Evolutionary conservation across 2,888 invertebrate genomes (phyloP).

Genomic region (Tuberolachnus salignus): DNA sequence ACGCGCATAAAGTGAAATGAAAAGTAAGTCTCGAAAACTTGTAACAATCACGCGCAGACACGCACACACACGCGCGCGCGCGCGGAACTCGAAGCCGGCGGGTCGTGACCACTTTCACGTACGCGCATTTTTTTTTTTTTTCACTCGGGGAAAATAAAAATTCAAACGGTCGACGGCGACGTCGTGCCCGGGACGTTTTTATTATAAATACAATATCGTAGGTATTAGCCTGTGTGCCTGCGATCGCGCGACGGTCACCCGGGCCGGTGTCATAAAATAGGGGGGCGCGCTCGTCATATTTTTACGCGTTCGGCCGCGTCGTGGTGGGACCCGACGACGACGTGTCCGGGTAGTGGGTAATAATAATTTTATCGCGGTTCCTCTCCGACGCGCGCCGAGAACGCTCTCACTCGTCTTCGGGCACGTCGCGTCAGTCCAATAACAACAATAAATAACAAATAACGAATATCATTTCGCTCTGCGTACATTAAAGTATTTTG

Average conservation of each 20-base stretch:
- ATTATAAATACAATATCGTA: not conserved
- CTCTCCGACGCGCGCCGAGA: not conserved
- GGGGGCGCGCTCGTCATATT: not conserved
- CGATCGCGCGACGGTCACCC: not conserved
- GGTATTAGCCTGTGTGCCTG: not conserved
- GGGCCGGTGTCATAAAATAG: no score
- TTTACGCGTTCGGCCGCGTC: not conserved
- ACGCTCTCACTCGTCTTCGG: slow-evolving; percentile 51
- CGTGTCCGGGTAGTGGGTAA: not conserved
- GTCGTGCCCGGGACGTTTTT: no score
- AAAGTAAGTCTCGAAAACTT: no score
- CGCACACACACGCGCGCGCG: not conserved
- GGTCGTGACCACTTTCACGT: slow-evolving; percentile 55
- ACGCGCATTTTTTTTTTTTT: not conserved
- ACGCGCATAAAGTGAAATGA: no score
- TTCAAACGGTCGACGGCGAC: not conserved
- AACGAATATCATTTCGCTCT: no score
- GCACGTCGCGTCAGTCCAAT: slow-evolving; percentile 11
- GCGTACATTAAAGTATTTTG: no score
- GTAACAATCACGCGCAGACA: no score
- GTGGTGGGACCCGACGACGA: not conserved
- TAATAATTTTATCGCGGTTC: no score
- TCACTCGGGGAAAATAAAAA: slow-evolving; percentile 1
- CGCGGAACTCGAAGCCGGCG: slow-evolving; percentile 22
- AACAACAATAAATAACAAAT: no score